A percentile compares a stretch with the other conserved stretches of the same genome.
Conservation (phyloP, 1,140 invertebrate genomes). For the Globodera rostochiensis region DNA sequence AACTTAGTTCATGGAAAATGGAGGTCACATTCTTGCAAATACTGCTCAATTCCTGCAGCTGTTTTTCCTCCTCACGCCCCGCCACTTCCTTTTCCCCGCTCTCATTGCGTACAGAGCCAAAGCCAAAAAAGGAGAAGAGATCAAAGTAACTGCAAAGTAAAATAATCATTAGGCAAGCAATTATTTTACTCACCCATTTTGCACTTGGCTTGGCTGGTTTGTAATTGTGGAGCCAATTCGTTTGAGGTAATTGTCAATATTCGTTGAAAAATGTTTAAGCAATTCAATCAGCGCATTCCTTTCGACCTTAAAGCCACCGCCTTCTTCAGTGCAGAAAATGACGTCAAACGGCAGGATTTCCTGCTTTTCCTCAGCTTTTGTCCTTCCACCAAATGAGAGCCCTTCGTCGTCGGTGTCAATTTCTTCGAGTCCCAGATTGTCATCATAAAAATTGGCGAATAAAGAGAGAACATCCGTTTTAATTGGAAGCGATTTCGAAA, state of each 20-base stretch:
- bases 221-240: background rate
- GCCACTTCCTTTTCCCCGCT: background rate
- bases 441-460: slow-evolving; percentile 13
- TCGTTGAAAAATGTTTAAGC: slow-evolving; percentile 8
- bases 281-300: background rate
- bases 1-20: slow-evolving; percentile 12
- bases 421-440: slow-evolving; percentile 1
- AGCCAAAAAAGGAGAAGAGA: background rate
- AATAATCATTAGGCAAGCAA: background rate
- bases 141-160: background rate
- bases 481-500: background rate
- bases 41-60: slow-evolving; percentile 1
- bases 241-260: slow-evolving; percentile 22
- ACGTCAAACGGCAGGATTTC: slow-evolving; percentile 19
- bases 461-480: background rate
- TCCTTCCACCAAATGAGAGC: background rate
- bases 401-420: slow-evolving; percentile 14
- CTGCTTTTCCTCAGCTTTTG: background rate
- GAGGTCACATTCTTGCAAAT: slow-evolving; percentile 12
- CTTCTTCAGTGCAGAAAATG: slow-evolving; percentile 8
- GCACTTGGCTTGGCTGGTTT: background rate
- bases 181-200: background rate
- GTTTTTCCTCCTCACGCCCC: slow-evolving; percentile 3
- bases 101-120: background rate
- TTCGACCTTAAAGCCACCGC: background rate